These are phyloP conservation scores for Brassicogethes aeneus DNA, from an alignment of 2,888 invertebrate species.

Conservation along the genomic window DNA sequence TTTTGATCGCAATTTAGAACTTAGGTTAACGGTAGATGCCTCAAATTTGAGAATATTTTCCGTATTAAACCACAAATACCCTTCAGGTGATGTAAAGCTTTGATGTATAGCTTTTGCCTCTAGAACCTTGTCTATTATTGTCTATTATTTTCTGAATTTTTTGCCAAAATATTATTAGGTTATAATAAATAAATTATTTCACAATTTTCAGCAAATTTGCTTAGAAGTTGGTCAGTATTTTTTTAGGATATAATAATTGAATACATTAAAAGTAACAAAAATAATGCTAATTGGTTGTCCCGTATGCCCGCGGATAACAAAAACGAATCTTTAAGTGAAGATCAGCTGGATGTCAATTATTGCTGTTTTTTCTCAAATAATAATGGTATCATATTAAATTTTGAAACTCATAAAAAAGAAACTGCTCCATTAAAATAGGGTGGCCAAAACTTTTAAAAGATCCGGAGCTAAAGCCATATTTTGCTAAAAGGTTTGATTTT, in stretches of 20 bases:
- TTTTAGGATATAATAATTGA: conserved; percentile 6
- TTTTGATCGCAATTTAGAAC: too few relatives aligned
- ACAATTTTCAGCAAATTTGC: conserved; percentile 7
- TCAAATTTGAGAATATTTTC: conserved; percentile 7
- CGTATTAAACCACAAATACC: conserved; percentile 8
- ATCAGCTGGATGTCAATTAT: too few relatives aligned
- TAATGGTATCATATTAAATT: neutral
- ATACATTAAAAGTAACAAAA: conserved; percentile 4
- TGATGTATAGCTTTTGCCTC: conserved; percentile 14
- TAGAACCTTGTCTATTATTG: too few relatives aligned
- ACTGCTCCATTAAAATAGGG: too few relatives aligned
- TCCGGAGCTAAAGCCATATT: neutral
- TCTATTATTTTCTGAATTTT: conserved; percentile 10
- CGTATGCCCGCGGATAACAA: too few relatives aligned
- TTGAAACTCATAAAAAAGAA: too few relatives aligned
- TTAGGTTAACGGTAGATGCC: conserved; percentile 7
- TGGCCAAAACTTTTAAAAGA: too few relatives aligned
- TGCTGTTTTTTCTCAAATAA: neutral
- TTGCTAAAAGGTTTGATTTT: conserved; percentile 5
- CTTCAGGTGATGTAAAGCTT: conserved; percentile 11
- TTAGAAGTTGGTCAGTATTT: conserved; percentile 3
- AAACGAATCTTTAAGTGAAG: too few relatives aligned
- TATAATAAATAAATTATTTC: too few relatives aligned
- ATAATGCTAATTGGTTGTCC: conserved; percentile 4
- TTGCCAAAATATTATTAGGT: conserved; percentile 7